Evolutionary conservation across 2,888 invertebrate genomes (phyloP).

Genomic region (Megaustenia siamemsis): DNA sequence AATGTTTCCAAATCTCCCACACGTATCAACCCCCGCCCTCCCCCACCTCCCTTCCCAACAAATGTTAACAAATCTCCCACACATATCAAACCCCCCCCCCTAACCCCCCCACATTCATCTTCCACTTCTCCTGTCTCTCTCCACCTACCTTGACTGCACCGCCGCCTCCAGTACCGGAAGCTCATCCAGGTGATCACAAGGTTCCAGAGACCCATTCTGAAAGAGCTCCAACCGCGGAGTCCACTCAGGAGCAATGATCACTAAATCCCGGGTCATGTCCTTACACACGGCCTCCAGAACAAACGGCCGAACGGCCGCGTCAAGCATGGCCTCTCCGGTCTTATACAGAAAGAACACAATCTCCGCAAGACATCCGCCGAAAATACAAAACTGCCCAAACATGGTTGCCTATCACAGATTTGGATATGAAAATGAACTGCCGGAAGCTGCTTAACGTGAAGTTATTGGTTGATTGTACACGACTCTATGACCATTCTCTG

Average conservation of each 20-base stretch:
- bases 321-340: constrained; percentile 78
- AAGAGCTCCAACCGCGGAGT: constrained; percentile 23
- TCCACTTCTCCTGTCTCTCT: too few species aligned
- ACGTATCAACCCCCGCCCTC: too few species aligned
- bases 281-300: constrained; percentile 75
- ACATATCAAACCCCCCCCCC: too few species aligned
- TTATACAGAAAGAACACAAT: constrained; percentile 79
- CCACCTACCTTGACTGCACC: constrained; percentile 33
- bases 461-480: too few species aligned
- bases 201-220: constrained; percentile 34
- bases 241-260: constrained; percentile 34
- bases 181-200: constrained; percentile 43
- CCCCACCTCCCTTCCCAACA: too few species aligned
- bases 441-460: too few species aligned
- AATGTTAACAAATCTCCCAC: too few species aligned
- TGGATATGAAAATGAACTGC: too few species aligned
- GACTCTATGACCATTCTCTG: too few species aligned
- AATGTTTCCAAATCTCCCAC: too few species aligned
- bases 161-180: constrained; percentile 37
- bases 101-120: too few species aligned
- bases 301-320: constrained; percentile 77
- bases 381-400: constrained; percentile 37
- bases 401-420: not conserved
- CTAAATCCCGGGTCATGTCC: constrained; percentile 61
- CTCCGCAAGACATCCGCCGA: constrained; percentile 65